A percentile compares a stretch with the other conserved stretches of the same genome.
Conservation (phyloP, 2,797 vertebrate species). For the Sebastes cheni region DNA sequence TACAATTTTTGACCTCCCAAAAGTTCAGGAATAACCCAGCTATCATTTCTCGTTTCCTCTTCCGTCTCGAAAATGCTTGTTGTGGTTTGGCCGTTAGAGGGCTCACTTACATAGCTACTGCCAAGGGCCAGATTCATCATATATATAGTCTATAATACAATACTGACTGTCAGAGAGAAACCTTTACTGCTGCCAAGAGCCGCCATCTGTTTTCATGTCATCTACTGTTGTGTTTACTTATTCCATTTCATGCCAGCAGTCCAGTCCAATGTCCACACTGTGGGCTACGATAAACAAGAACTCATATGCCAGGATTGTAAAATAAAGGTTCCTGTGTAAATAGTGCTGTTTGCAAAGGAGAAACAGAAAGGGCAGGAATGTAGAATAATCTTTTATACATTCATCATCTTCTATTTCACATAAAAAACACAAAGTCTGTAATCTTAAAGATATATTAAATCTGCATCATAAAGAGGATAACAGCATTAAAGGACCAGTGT, state of each 20-base stretch:
- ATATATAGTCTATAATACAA: conserved; percentile 43
- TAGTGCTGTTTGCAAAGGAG: conserved; percentile 1
- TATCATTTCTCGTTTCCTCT: conserved; percentile 25
- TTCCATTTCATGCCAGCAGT: conserved; percentile 25
- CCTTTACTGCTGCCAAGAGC: conserved; percentile 37
- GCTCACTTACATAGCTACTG: conserved; percentile 53
- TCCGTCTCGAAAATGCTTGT: conserved; percentile 16
- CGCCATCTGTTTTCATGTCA: conserved; percentile 49
- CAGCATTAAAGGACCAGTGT: background rate
- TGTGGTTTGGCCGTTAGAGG: conserved; percentile 58
- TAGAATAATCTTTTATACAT: background rate
- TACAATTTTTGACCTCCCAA: background rate
- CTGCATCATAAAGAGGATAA: background rate
- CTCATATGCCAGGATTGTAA: background rate
- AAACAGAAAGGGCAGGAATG: background rate
- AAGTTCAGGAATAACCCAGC: conserved; percentile 2
- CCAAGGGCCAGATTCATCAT: conserved; percentile 11
- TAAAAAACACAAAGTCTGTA: background rate
- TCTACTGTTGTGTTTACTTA: conserved; percentile 43
- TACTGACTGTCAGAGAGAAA: conserved; percentile 15
- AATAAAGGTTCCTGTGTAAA: conserved; percentile 22
- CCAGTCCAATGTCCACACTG: conserved; percentile 53
- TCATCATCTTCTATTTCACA: background rate
- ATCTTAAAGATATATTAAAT: background rate
- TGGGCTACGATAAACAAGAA: conserved; percentile 20